A percentile compares a stretch with the other conserved stretches of the same genome.
These are phyloP conservation scores for Heliconius erato DNA, from an alignment of 2,888 invertebrate genomes.

Conservation along the genomic window DNA sequence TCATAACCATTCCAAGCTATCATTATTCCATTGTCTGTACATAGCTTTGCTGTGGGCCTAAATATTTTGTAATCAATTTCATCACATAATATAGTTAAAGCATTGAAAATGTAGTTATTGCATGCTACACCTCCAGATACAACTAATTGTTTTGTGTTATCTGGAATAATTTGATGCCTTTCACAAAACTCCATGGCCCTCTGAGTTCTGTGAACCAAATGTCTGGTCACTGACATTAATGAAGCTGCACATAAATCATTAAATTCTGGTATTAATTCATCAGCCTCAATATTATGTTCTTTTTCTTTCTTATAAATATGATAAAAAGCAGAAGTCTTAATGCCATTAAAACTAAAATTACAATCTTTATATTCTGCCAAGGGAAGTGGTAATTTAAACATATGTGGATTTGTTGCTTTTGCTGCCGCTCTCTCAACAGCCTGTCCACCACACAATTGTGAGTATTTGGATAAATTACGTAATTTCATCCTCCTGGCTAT, in stretches of 20 bases:
- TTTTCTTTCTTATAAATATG: constrained; percentile 87
- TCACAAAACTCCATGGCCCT: constrained; percentile 93
- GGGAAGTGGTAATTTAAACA: constrained; percentile 89
- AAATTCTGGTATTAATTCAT: constrained; percentile 90
- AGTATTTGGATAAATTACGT: constrained; percentile 90
- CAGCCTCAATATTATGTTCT: constrained; percentile 86
- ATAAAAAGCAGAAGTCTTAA: constrained; percentile 88
- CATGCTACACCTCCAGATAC: constrained; percentile 99
- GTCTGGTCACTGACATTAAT: constrained; percentile 90
- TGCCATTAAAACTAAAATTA: constrained; percentile 96
- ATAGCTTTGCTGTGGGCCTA: constrained; percentile 93
- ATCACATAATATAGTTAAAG: constrained; percentile 89
- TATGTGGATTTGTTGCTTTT: constrained; percentile 87
- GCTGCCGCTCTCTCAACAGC: constrained; percentile 94
- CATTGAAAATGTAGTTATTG: constrained; percentile 92
- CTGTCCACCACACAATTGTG: constrained; percentile 91
- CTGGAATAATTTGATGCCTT: constrained; percentile 88
- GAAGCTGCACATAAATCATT: constrained; percentile 95
- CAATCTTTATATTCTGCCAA: constrained; percentile 90
- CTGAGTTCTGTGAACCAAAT: constrained; percentile 93
- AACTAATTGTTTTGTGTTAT: constrained; percentile 87
- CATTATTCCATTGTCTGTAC: constrained; percentile 99
- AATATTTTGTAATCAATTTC: constrained; percentile 88
- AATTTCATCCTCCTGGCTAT: constrained; percentile 94
- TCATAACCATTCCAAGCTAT: constrained; percentile 99